Evolutionary conservation across 2,797 vertebrate genomes (phyloP), one percentile per base, ranked within the genome.

Genomic region (Galaxias olidus): DNA sequence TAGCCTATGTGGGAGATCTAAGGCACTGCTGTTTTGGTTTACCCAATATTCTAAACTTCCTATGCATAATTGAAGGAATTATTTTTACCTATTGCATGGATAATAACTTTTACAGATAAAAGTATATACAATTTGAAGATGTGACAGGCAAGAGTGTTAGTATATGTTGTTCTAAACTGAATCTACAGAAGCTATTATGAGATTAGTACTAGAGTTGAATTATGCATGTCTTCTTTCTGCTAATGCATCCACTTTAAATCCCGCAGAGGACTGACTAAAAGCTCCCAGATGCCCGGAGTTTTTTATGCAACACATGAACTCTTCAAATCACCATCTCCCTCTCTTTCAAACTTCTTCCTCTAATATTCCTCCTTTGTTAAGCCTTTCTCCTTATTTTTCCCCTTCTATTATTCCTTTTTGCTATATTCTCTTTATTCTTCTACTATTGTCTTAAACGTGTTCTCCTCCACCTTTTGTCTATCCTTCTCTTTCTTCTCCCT

Each of bases 1-100:
- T 52, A 57, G 53, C 86, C 87, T 85, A 83, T 86, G 85, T 68
- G 66, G 66, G 53, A 18, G 62, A 69, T 81, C 76, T 73, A 13
- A 57, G 71, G 59, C n/a, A n/a, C n/a, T n/a, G n/a, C n/a, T n/a
- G n/a, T n/a, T n/a, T n/a, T n/a, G n/a, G n/a, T n/a, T n/a, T n/a
- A n/a, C n/a, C n/a, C n/a, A n/a, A n/a, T n/a, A n/a, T n/a, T n/a
- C n/a, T n/a, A n/a, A n/a, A n/a, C n/a, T n/a, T n/a, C n/a, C n/a
- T n/a, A n/a, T n/a, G n/a, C n/a, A n/a, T n/a, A n/a, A n/a, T n/a
- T n/a, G n/a, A n/a, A n/a, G n/a, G n/a, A n/a, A n/a, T n/a, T n/a
- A n/a, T n/a, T n/a, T n/a, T n/a, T n/a, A n/a, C n/a, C n/a, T n/a
- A n/a, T n/a, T n/a, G n/a, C n/a, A n/a, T n/a, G n/a, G n/a, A n/a